phyloP scores from a whole-genome alignment of 2,888 invertebrate genomes.

The Glaucopsyche alexis region DNA sequence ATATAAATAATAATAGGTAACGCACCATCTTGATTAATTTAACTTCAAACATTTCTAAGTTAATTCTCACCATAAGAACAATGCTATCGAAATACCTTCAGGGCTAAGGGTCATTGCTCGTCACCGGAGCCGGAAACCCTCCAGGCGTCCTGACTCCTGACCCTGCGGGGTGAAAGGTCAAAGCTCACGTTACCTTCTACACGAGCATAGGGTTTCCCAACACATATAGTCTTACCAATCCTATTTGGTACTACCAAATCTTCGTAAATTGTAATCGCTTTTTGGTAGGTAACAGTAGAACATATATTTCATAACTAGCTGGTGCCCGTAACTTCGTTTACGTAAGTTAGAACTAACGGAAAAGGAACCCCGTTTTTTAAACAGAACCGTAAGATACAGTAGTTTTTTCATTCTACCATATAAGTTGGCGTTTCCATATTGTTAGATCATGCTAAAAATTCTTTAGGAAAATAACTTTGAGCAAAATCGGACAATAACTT shows the following conservation, averaged over 20 bases:
- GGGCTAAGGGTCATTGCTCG: not conserved
- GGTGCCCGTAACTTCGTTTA: too few species aligned
- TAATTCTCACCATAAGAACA: not conserved
- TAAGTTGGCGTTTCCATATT: too few species aligned
- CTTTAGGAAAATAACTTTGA: too few species aligned
- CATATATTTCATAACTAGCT: not conserved
- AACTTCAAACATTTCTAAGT: not conserved
- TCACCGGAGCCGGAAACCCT: constrained; percentile 6
- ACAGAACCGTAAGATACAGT: too few species aligned
- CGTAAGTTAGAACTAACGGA: too few species aligned
- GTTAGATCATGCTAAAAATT: too few species aligned
- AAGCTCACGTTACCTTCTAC: not conserved
- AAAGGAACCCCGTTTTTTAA: too few species aligned
- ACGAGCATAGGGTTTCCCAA: not conserved
- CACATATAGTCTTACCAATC: not conserved
- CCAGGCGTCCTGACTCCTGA: not conserved
- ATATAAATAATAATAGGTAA: too few species aligned
- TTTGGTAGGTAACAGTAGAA: not conserved
- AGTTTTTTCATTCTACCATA: too few species aligned
- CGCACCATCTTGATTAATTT: too few species aligned
- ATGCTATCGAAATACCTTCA: not conserved
- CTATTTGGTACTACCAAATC: not conserved
- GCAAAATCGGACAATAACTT: too few species aligned
- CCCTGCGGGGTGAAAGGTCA: not conserved
- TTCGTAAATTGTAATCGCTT: not conserved